A percentile compares a stretch with the other conserved stretches of the same genome.
Conservation (phyloP, 30 jellyfish, hydroid and myxozoan species). For the Pseudorhiza aurosa region DNA sequence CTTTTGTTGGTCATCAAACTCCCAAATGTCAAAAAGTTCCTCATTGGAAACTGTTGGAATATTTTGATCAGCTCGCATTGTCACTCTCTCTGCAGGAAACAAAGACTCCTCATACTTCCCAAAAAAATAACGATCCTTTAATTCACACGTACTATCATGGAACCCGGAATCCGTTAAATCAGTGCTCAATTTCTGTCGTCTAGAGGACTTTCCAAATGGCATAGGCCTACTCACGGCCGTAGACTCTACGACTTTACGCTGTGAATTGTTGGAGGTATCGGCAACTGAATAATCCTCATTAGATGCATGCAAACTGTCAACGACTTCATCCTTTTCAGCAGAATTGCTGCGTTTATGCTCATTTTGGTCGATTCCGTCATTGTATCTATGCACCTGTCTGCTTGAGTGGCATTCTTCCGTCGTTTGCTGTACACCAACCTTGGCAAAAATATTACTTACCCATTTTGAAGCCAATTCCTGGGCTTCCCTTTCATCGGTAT, state of each 20-base stretch:
- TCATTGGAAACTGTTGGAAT: not conserved
- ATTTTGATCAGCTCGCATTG: not conserved
- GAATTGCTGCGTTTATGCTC: not conserved
- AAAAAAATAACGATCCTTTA: not conserved
- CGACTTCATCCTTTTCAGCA: not conserved
- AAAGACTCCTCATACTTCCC: not conserved
- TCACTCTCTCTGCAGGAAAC: not conserved
- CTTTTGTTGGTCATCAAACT: slow-evolving; percentile 33
- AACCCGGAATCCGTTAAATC: not conserved
- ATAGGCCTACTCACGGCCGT: not conserved
- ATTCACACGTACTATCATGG: not conserved
- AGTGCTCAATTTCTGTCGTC: not conserved
- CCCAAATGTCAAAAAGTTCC: slow-evolving; percentile 56
- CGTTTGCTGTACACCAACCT: not conserved
- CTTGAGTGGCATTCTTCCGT: not conserved
- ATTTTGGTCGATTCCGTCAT: slow-evolving; percentile 16
- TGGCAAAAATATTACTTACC: slow-evolving; percentile 2
- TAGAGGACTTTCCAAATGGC: not conserved
- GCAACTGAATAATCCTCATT: not conserved
- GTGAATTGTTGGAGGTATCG: not conserved
- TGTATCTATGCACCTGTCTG: slow-evolving; percentile 15
- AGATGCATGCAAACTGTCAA: not conserved
- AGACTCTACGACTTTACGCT: not conserved
- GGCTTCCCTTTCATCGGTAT: slow-evolving; percentile 9
- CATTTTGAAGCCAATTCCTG: slow-evolving; percentile 19